These are phyloP conservation scores for Dipodomys stephensi DNA, from an alignment of 2,113 vertebrate genomes.

Conservation along the genomic window DNA sequence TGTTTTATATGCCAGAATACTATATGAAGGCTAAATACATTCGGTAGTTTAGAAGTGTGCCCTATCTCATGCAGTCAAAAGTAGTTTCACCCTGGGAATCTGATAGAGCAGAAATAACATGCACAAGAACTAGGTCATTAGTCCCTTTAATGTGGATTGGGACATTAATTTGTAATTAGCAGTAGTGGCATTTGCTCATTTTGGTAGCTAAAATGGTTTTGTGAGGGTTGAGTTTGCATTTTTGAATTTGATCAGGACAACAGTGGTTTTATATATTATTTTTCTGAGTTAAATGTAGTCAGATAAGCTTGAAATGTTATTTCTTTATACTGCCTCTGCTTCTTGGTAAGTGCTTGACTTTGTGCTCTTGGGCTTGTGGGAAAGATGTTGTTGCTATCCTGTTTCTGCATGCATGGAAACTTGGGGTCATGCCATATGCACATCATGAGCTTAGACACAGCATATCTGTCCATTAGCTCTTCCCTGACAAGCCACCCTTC, in stretches of 20 bases:
- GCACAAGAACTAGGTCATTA: background rate
- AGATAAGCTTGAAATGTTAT: no score
- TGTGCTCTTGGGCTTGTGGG: background rate
- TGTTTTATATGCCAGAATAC: background rate
- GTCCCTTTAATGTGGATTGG: background rate
- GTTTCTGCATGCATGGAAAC: rapidly evolving
- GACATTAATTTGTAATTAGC: background rate
- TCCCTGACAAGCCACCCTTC: background rate
- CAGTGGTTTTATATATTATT: background rate
- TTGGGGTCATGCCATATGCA: background rate
- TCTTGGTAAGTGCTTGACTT: background rate
- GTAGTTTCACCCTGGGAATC: background rate
- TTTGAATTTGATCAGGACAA: background rate
- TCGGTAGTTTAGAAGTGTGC: background rate
- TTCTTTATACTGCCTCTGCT: background rate
- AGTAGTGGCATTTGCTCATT: background rate
- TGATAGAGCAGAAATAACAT: background rate
- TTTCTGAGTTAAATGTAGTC: background rate
- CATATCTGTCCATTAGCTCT: background rate
- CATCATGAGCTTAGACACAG: background rate
- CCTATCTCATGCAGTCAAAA: background rate
- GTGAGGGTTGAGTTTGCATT: background rate
- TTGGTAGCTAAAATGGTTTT: background rate
- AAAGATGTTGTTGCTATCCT: no score
- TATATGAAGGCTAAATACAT: background rate